Evolutionary conservation across 1,140 invertebrate genomes (phyloP), one percentile per base, ranked within the genome.

Genomic region (Penaeus chinensis): DNA sequence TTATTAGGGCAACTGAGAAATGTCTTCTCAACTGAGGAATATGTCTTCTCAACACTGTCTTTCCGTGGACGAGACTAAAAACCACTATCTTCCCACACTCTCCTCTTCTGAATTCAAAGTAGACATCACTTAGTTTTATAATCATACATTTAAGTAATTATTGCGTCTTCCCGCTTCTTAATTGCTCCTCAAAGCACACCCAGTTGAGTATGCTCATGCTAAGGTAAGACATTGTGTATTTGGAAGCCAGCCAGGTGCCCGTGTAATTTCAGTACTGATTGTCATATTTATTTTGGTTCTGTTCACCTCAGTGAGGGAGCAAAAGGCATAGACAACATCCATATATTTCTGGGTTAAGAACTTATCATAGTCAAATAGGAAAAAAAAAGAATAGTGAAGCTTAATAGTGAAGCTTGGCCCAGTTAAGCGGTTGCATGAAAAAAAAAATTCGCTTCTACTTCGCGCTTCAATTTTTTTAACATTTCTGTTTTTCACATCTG

Each of bases 21-120:
- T 71, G 63, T 42, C n/a, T 47, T 63, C 54, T 54, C 54, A 54
- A 54, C 54, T 54, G 61, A 37, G 62, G 61, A 60, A 60, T 42
- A 37, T 81, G 32, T 42, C 86, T 88, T 88, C 86, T 82, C 54
- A 77, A 88, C 32, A 63, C 86, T 88, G 86, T 88, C 86, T 88
- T 88, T 88, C 86, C 74, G 37, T 54, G 63, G 86, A 80, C 86
- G 81, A 60, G 86, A 88, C 86, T 60, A 22, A 77, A 82, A 77
- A 71, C 24, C 27, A 42, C 62, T 32, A 37, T 77, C 81, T 83
- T 88, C 71, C 80, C 86, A 88, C 86, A 83, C 86, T 88, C 81
- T 88, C 86, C 80, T 66, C 86, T 88, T 88, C 81, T 77, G 69
- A 60, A 69, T 78, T 63, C 66, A 82, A 81, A 78, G 80, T 87